Percentiles rank a stretch among this genome's conserved stretches.
These are phyloP conservation scores for Pyrochroa serraticornis DNA, from an alignment of 2,888 invertebrate genomes.

Conservation along the genomic window DNA sequence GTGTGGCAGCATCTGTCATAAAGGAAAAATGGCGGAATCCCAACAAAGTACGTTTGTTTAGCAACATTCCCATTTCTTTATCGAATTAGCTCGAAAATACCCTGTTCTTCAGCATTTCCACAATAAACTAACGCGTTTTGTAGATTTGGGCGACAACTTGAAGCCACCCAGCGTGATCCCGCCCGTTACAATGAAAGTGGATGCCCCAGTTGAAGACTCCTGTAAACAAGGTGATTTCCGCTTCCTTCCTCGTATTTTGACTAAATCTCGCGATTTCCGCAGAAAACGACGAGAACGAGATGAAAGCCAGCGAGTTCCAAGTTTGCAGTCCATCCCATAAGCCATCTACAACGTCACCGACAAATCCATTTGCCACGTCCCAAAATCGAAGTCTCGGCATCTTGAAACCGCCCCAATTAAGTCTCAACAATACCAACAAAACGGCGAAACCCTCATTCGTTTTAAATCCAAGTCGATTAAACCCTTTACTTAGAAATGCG, in stretches of 20 bases:
- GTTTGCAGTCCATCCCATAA: constrained; percentile 40
- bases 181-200: constrained; percentile 53
- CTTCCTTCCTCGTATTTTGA: constrained; percentile 7
- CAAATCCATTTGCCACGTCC: constrained; percentile 41
- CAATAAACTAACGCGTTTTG: constrained; percentile 22
- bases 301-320: constrained; percentile 42
- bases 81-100: not conserved
- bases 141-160: constrained; percentile 35
- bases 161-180: constrained; percentile 42
- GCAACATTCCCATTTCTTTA: constrained; percentile 14
- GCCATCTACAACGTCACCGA: constrained; percentile 32
- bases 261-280: constrained; percentile 27
- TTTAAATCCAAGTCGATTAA: constrained; percentile 54
- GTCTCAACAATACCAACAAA: constrained; percentile 41
- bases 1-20: constrained; percentile 8
- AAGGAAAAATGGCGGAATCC: constrained; percentile 44
- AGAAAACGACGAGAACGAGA: constrained; percentile 46
- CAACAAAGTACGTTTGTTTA: constrained; percentile 43
- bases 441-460: constrained; percentile 42
- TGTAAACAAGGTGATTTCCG: constrained; percentile 44
- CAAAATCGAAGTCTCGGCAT: constrained; percentile 39
- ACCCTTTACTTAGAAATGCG: constrained; percentile 45
- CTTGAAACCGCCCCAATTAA: constrained; percentile 47
- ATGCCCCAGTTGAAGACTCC: constrained; percentile 48
- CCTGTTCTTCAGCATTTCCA: not conserved